phyloP scores from a whole-genome alignment of 2,113 vertebrate genomes.

The Garra rufa region DNA sequence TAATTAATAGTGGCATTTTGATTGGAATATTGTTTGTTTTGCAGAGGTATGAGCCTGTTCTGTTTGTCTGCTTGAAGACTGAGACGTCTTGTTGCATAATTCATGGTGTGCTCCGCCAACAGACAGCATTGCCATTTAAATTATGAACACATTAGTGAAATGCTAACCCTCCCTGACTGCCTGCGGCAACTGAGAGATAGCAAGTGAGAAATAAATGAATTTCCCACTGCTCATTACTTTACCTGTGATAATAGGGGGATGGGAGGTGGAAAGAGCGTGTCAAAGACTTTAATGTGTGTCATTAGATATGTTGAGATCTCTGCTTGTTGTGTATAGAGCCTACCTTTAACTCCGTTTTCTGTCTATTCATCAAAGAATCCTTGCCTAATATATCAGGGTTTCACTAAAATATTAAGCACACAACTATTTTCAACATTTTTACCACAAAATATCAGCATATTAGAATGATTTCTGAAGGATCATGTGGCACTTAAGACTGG shows the following conservation, averaged over 20 bases:
- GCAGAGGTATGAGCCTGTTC: conserved; percentile 62
- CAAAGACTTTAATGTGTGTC: conserved; percentile 66
- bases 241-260: conserved; percentile 68
- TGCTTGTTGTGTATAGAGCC: conserved; percentile 27
- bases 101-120: conserved; percentile 65
- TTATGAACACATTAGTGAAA: conserved; percentile 75
- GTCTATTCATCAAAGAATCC: no score
- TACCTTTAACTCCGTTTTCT: not conserved
- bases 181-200: conserved; percentile 57
- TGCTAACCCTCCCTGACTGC: conserved; percentile 69
- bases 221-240: conserved; percentile 63
- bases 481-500: not conserved
- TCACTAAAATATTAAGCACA: not conserved
- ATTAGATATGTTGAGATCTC: conserved; percentile 62
- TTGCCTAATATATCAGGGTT: no score
- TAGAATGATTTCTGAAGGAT: not conserved
- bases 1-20: conserved; percentile 70
- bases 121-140: conserved; percentile 76
- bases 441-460: not conserved
- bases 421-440: not conserved
- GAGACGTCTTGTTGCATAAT: conserved; percentile 75
- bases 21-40: conserved; percentile 74
- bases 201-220: conserved; percentile 54
- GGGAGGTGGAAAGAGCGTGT: conserved; percentile 31
- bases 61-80: conserved; percentile 74